Evolutionary conservation across 2,797 vertebrate genomes (phyloP).

Genomic region (Brachyrhaphis roseni): DNA sequence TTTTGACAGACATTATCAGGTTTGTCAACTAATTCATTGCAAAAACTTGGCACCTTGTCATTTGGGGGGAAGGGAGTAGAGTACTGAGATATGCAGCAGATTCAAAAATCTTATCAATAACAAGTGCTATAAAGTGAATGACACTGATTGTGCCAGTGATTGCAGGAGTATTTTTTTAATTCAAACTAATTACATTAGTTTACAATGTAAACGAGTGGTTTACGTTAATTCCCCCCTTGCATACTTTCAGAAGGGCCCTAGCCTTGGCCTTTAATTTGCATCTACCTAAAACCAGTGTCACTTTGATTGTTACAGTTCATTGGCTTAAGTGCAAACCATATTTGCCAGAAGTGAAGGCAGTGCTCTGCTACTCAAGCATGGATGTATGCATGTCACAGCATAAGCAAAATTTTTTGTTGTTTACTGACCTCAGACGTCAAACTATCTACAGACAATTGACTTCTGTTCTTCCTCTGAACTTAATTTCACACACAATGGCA

Average conservation of each 20-base stretch:
- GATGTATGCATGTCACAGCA: background rate
- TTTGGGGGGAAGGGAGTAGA: background rate
- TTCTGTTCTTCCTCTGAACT: slow-evolving; percentile 37
- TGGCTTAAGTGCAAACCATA: background rate
- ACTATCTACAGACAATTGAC: slow-evolving; percentile 30
- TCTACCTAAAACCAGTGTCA: slow-evolving; percentile 46
- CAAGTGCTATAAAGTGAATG: slow-evolving; percentile 61
- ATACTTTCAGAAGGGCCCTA: slow-evolving; percentile 13
- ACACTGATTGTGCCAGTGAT: slow-evolving; percentile 24
- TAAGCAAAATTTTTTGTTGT: slow-evolving; percentile 15
- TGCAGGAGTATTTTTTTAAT: slow-evolving; percentile 30
- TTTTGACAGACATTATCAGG: slow-evolving; percentile 40
- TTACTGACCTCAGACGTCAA: slow-evolving; percentile 49
- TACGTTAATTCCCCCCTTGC: slow-evolving; percentile 14
- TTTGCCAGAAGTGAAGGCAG: slow-evolving; percentile 6
- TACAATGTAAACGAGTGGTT: background rate
- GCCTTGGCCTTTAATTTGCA: slow-evolving; percentile 53
- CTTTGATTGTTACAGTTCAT: slow-evolving; percentile 37
- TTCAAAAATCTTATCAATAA: slow-evolving; percentile 47
- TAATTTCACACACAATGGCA: slow-evolving; percentile 31
- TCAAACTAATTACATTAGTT: slow-evolving; percentile 11
- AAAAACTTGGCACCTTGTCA: slow-evolving; percentile 41
- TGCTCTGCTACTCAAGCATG: background rate
- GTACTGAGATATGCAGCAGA: slow-evolving; percentile 26
- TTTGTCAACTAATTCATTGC: slow-evolving; percentile 38